phyloP scores from a whole-genome alignment of 2,797 vertebrate species.

The Manis javanica region DNA sequence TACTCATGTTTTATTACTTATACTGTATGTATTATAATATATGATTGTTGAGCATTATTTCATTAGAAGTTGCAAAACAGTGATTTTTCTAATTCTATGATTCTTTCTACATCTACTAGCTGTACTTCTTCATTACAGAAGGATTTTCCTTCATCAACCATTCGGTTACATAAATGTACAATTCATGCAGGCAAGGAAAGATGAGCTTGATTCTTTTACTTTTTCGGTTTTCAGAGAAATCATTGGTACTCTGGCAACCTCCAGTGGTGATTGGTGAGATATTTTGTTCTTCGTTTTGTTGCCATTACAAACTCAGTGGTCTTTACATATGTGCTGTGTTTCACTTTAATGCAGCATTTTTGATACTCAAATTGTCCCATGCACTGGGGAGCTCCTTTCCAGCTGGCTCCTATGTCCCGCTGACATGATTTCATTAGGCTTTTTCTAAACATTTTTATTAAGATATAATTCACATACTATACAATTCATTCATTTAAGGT shows the following conservation, averaged over 20 bases:
- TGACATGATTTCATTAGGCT: neutral
- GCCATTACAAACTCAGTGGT: neutral
- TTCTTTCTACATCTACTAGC: neutral
- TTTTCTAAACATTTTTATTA: neutral
- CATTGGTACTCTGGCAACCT: slow-evolving; percentile 51
- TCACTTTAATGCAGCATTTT: neutral
- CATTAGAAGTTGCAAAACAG: neutral
- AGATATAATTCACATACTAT: neutral
- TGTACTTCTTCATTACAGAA: neutral
- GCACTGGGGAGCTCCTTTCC: neutral
- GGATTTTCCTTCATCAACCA: neutral
- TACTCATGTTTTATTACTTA: neutral
- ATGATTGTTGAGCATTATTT: neutral
- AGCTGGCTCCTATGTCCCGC: neutral
- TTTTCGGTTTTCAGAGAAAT: neutral
- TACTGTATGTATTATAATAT: too few species aligned
- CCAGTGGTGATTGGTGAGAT: slow-evolving; percentile 58
- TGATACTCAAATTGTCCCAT: neutral
- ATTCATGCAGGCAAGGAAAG: neutral
- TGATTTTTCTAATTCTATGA: slow-evolving; percentile 13
- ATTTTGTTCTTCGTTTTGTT: neutral
- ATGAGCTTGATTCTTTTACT: neutral
- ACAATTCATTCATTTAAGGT: neutral
- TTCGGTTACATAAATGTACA: neutral
- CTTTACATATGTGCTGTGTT: neutral